Evolutionary conservation across 2,888 invertebrate genomes (phyloP), one percentile per base, ranked within the genome.

Genomic region (Cheilosia vernalis): DNA sequence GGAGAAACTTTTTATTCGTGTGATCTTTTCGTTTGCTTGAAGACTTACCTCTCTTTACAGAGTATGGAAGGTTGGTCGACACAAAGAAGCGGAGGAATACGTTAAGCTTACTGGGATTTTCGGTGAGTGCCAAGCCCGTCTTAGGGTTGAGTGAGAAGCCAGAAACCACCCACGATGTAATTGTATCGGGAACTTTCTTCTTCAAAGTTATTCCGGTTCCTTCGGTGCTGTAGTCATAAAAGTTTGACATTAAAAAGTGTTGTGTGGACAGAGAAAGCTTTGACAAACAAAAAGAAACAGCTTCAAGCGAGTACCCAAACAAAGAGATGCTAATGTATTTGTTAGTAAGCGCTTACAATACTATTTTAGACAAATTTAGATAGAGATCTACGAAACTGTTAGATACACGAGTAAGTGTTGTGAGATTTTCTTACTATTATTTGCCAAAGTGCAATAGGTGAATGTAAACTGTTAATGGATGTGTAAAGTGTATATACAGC

Each of bases 11-110:
- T 37, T 13, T 4, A 13, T 37, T 37, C 10, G 13, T 13, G 4
- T 37, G 37, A 13, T 13, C 13, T 37, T 37, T 37, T 4, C 13
- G 10, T 37, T 4, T 13, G 37, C 37, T 10, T 4, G 4, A 2
- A 42, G 5, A 95, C 93, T 98, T 98, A 69, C 98, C 98, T 80
- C 96, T 94, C 88, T 97, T 96, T 6, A 99, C 95, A 0, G 96
- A 95, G 89, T 97, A 96, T 0, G 99, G 99, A 51, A 99, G 92
- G 91, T 98, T 97, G 21, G 98, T 94, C 2, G 96, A 95, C 42
- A 98, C 94, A 88, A 97, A 96, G 92, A 99, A 97, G 0, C 96
- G 95, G 88, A 96, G 95, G 91, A 96, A 96, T 0, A 97, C 96
- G 90, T 94, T 94, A 58, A 95, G 93, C 95, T 95, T 95, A 87